These are phyloP conservation scores for Eulimnadia texana DNA, from an alignment of 1,140 invertebrate species.

Conservation along the genomic window DNA sequence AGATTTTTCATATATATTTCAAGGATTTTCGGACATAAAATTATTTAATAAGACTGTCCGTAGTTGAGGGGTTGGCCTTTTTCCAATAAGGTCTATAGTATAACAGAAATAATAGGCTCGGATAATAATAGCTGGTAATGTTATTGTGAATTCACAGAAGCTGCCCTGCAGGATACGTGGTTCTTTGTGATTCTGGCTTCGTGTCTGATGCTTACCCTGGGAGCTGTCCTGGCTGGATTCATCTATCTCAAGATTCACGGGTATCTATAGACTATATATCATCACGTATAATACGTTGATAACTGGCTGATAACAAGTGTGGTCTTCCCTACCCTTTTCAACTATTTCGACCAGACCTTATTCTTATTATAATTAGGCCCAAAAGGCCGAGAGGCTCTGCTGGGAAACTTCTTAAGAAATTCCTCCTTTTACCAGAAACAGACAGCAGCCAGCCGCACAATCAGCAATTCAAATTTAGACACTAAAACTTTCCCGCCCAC, in stretches of 20 bases:
- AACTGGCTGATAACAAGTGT: neutral
- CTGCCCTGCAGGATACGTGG: conserved; percentile 59
- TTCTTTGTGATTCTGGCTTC: conserved; percentile 59
- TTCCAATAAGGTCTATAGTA: too few relatives aligned
- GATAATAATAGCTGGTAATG: neutral
- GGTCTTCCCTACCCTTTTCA: neutral
- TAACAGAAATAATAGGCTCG: neutral
- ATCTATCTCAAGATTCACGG: conserved; percentile 27
- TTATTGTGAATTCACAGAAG: conserved; percentile 19
- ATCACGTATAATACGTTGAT: neutral
- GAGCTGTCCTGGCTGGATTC: conserved; percentile 55
- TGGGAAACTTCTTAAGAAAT: neutral
- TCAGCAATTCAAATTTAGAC: too few relatives aligned
- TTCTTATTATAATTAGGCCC: neutral
- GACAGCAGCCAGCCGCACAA: too few relatives aligned
- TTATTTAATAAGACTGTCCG: too few relatives aligned
- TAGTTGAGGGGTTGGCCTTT: too few relatives aligned
- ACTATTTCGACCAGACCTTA: neutral
- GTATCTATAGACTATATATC: neutral
- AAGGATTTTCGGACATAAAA: conserved; percentile 14
- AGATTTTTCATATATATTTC: conserved; percentile 17
- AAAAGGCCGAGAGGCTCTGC: neutral
- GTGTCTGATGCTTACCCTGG: conserved; percentile 57
- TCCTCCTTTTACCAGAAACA: too few relatives aligned
- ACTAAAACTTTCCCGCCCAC: too few relatives aligned